phyloP scores from a whole-genome alignment of 2,888 invertebrate species.

The Stictocephala bisonia region DNA sequence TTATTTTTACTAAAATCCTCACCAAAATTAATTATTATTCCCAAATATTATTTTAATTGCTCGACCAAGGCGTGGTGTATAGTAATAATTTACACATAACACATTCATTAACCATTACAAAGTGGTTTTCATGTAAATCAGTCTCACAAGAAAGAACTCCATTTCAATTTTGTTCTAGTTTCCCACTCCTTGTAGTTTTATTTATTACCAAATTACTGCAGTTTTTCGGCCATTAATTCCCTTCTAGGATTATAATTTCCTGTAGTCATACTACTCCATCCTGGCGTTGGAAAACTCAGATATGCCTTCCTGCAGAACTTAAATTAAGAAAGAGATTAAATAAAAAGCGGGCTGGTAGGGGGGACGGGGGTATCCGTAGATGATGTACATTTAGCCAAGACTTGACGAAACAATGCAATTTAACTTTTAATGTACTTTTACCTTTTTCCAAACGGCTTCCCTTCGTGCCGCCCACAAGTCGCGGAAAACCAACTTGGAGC shows the following conservation, averaged over 20 bases:
- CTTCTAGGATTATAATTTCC: constrained; percentile 38
- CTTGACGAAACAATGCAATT: constrained; percentile 41
- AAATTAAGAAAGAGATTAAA: constrained; percentile 49
- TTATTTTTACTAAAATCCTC: no score
- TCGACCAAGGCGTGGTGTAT: no score
- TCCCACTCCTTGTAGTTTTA: no score
- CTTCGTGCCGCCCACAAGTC: constrained; percentile 20
- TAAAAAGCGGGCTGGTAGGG: constrained; percentile 35
- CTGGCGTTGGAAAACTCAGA: constrained; percentile 34
- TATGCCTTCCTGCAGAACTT: constrained; percentile 45
- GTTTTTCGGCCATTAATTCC: no score
- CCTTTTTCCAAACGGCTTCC: constrained; percentile 31
- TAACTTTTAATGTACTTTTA: constrained; percentile 41
- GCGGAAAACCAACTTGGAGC: constrained; percentile 1
- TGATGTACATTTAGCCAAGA: constrained; percentile 41
- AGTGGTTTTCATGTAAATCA: no score
- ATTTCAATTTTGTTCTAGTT: no score
- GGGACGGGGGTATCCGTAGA: background rate
- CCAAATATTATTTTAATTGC: no score
- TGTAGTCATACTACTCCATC: constrained; percentile 43
- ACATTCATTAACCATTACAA: no score
- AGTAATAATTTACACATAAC: no score
- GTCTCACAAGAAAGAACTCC: no score
- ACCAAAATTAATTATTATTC: no score
- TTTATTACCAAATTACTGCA: no score